These are phyloP conservation scores for Eupithecia tripunctaria DNA, from an alignment of 2,888 invertebrate species.

Conservation along the genomic window DNA sequence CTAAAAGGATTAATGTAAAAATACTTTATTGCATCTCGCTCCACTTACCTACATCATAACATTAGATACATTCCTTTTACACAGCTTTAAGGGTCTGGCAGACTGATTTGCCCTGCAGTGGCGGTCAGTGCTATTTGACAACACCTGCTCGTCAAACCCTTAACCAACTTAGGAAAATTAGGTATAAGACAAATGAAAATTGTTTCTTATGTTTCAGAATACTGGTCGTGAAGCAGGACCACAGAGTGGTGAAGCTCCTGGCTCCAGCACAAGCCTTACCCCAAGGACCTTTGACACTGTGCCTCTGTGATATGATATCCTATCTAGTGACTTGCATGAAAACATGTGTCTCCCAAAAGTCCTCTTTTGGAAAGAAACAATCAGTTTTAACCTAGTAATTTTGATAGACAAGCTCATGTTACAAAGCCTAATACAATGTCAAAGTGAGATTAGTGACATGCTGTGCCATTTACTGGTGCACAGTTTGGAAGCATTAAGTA, in stretches of 20 bases:
- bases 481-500: constrained; percentile 22
- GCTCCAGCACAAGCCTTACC: constrained; percentile 82
- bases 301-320: constrained; percentile 81
- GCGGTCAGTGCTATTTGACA: no score
- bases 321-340: constrained; percentile 69
- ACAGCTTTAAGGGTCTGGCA: no score
- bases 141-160: no score
- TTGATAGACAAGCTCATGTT: constrained; percentile 24
- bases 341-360: constrained; percentile 58
- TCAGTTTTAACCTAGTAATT: constrained; percentile 28
- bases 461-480: constrained; percentile 25
- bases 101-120: no score
- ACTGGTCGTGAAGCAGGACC: constrained; percentile 83
- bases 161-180: no score
- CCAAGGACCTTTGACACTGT: constrained; percentile 74
- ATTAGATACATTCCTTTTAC: not conserved
- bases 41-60: not conserved
- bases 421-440: constrained; percentile 23
- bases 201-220: constrained; percentile 65
- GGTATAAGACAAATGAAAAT: not conserved
- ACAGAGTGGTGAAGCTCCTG: constrained; percentile 86
- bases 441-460: constrained; percentile 21
- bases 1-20: no score
- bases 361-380: constrained; percentile 29
- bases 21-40: not conserved